Evolutionary conservation across 1,140 invertebrate genomes (phyloP), one percentile per base, ranked within the genome.

Genomic region (Bombus sibiricus): DNA sequence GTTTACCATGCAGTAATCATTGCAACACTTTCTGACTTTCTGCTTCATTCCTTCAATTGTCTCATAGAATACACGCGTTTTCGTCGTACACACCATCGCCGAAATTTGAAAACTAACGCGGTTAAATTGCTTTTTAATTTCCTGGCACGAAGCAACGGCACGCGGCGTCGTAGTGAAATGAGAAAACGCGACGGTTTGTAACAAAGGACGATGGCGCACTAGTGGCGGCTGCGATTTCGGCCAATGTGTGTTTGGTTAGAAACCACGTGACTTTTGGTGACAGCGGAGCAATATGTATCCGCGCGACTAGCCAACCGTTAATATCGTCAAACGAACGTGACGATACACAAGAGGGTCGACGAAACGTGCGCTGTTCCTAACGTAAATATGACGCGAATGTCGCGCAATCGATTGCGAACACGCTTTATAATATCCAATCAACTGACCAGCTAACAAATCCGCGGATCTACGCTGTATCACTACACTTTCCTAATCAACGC

Each of bases 321-420:
- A 84, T 88, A 88, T 88, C 76, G 83, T 89, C 88, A 88, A 88
- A 89, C 82, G 88, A 88, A 59, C 86, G 62, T 39, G 82, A 74
- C 73, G 81, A 68, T 68, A 32, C 72, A 73, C 57, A 41, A 18
- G 72, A 39, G 39, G 22, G 22, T 15, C 18, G 57, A 18, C n/a
- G 43, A 78, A 57, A 79, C n/a, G 68, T 53, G 66, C 39, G 34
- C n/a, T 25, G 10, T 8, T 71, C 47, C 47, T 47, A 71, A 84
- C 82, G 76, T 79, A 79, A 79, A 79, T 79, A 84, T 71, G 32
- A 71, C 39, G 43, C 37, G 66, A 39, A 69, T 39, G n/a, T 37
- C 47, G 25, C 53, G 22, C 39, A 62, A 71, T 84, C 74, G 75
- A 79, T 84, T 77, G n/a, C 75, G n/a, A 75, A 78, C 59, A 79